Conservation (phyloP, 2,797 vertebrate species). For the Phataginus tricuspis region DNA sequence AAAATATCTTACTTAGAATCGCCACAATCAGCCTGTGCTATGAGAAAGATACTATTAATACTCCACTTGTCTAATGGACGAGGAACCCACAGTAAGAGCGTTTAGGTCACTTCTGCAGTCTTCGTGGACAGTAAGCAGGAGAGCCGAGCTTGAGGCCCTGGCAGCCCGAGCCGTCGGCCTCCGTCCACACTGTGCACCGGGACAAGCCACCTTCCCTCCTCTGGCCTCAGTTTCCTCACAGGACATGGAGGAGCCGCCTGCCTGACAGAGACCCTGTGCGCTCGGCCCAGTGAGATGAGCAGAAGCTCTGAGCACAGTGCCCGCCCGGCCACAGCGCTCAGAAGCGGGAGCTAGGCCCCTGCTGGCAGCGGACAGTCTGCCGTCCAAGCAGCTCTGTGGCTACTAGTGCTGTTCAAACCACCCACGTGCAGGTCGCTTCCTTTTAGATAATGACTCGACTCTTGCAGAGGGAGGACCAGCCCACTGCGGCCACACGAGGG, state of each 20-base stretch:
- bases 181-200: rapidly evolving
- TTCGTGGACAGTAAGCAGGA: background rate
- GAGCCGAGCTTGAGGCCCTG: background rate
- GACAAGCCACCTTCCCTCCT: background rate
- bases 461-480: background rate
- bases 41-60: background rate
- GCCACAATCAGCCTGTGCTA: background rate
- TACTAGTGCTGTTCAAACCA: background rate
- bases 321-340: no score
- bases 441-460: background rate
- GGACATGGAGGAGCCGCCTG: background rate
- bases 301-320: background rate
- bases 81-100: background rate
- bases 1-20: background rate
- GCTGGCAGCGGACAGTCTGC: no score
- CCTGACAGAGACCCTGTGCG: background rate
- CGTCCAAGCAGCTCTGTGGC: no score
- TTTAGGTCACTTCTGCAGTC: background rate
- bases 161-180: no score
- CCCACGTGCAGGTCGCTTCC: background rate
- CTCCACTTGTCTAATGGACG: background rate
- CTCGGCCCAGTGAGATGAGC: rapidly evolving
- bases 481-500: background rate
- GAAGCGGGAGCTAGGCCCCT: no score
- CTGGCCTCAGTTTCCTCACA: background rate